Conservation (phyloP, 1,140 invertebrate species). For the Brachionus paranguensis region DNA sequence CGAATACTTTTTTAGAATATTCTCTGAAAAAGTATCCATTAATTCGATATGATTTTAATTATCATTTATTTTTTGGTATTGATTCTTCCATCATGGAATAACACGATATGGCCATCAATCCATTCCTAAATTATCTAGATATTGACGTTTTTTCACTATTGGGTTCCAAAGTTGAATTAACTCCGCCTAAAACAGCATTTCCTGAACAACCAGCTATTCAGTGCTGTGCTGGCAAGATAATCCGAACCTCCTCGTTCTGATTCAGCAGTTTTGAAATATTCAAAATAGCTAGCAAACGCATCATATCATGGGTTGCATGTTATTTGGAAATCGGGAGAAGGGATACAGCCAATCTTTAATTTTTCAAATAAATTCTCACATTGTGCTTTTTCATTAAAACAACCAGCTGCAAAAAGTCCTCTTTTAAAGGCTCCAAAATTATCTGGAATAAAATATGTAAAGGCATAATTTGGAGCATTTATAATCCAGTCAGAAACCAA, state of each 20-base stretch:
- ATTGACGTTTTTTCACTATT: conserved; percentile 17
- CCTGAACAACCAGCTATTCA: conserved; percentile 5
- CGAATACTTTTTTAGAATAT: conserved; percentile 1
- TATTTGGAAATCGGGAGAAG: background rate
- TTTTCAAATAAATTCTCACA: background rate
- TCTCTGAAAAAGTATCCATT: background rate
- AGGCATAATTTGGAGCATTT: conserved; percentile 13
- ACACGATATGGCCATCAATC: background rate
- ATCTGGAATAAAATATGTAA: background rate
- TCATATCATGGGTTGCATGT: background rate
- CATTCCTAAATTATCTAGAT: background rate
- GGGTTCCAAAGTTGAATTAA: background rate
- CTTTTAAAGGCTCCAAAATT: background rate
- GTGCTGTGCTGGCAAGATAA: background rate
- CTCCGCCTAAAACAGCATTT: background rate
- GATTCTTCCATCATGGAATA: conserved; percentile 3
- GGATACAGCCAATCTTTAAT: background rate
- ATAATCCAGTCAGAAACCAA: background rate
- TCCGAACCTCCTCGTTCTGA: background rate
- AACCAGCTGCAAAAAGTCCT: background rate
- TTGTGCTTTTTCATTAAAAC: background rate
- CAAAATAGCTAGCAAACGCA: background rate
- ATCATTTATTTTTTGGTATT: background rate
- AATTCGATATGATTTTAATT: background rate
- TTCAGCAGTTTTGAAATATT: background rate